A percentile compares a stretch with the other conserved stretches of the same genome.
Conservation (phyloP, 2,888 invertebrate species). For the Orchesella flavescens region DNA sequence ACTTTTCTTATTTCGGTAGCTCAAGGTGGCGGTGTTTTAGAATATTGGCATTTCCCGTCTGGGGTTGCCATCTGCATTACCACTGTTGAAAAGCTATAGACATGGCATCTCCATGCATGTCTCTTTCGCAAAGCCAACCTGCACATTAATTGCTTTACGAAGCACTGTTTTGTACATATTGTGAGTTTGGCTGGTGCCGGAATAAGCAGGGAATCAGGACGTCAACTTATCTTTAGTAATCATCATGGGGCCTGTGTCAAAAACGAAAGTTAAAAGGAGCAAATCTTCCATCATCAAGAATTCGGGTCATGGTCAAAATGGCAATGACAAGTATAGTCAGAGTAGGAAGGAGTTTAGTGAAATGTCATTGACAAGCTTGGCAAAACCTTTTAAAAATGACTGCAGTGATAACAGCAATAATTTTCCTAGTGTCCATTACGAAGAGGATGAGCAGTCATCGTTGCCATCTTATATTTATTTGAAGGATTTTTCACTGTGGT, state of each 20-base stretch:
- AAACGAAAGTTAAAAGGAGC: constrained; percentile 12
- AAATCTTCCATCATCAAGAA: constrained; percentile 1
- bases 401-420: background rate
- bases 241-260: constrained; percentile 4
- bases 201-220: background rate
- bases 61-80: constrained; percentile 14
- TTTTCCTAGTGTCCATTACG: background rate
- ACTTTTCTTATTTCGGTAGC: background rate
- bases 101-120: background rate
- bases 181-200: too few species aligned
- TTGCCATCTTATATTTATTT: background rate
- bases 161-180: background rate
- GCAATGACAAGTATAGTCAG: background rate
- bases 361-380: background rate
- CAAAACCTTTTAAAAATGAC: background rate
- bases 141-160: background rate
- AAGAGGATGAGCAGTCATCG: background rate
- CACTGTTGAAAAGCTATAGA: background rate
- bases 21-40: constrained; percentile 24
- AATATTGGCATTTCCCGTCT: background rate
- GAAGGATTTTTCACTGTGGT: background rate
- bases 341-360: background rate
- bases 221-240: background rate
- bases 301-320: constrained; percentile 1
- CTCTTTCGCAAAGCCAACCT: background rate